Evolutionary conservation across 2,113 vertebrate species (phyloP), one percentile per base, ranked within the genome.

Genomic region (Ranitomeya variabilis): DNA sequence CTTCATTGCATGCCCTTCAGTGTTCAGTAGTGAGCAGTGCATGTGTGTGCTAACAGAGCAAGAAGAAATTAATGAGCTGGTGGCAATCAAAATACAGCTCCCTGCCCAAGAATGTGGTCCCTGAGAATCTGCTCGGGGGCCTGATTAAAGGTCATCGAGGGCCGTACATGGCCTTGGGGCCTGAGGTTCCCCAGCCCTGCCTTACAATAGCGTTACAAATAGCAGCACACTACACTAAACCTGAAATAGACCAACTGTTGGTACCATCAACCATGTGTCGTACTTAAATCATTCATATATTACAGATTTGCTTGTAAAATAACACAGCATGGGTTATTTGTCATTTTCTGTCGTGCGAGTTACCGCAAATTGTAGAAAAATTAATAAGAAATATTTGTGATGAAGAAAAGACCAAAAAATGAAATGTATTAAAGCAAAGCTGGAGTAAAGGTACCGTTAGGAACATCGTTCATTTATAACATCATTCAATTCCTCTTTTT

Each of bases 251-350:
- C 7, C 55, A 82, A 66, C 60, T 21, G 60, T 82, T 26, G 64
- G 37, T n/a, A 51, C 37, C 60, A 51, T 51, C 62, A n/a, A 51
- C 23, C 80, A 82, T 82, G 80, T 64, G 80, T 60, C 66, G 59
- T 51, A 15, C 66, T 82, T 19, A n/a, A 6, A 82, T 82, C 26
- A 64, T 51, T 82, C 60, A 66, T 45, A 82, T 14, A n/a, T 18
- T 66, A 11, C 19, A 82, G 80, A 82, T 45, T 66, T 82, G 31
- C 62, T 82, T 11, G 60, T 21, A 82, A 31, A 19, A 82, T 21
- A 62, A 26, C 19, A 64, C 60, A 82, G 59, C 59, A 51, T 26
- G 80, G 60, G 16, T 66, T 66, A 62, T 82, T 82, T 82, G n/a
- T 82, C 60, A 82, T 51, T 82, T 31, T 66, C 80, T 82, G 26